Percentiles rank a stretch among this genome's conserved stretches.
Conservation (phyloP, 2,113 vertebrate species). For the Laterallus jamaicensis region DNA sequence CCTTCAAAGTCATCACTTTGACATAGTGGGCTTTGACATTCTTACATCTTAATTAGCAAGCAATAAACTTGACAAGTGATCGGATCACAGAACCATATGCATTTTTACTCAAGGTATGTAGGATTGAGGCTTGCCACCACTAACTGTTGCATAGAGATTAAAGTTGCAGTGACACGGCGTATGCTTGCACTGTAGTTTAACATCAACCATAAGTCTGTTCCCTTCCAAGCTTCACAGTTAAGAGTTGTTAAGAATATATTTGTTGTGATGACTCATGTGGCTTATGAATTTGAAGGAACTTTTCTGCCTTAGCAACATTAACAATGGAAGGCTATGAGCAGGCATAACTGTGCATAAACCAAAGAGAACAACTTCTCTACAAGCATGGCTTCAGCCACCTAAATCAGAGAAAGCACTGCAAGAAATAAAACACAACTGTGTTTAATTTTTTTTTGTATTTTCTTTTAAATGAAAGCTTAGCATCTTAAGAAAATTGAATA, state of each 20-base stretch:
- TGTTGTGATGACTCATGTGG: background rate
- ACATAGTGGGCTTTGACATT: background rate
- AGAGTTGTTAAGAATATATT: background rate
- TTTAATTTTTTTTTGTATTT: no score
- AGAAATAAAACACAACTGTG: background rate
- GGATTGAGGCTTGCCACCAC: background rate
- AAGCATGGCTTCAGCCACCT: background rate
- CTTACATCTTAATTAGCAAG: background rate
- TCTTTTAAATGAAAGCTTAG: background rate
- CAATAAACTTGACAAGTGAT: background rate
- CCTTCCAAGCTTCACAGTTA: background rate
- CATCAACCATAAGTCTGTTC: background rate
- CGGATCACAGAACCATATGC: background rate
- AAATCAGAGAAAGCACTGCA: background rate
- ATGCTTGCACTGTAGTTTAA: background rate
- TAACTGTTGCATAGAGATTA: background rate
- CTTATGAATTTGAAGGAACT: background rate
- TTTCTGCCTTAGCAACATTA: background rate
- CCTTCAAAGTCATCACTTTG: background rate
- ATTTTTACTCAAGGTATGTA: background rate
- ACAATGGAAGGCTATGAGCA: background rate
- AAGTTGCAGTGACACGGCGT: background rate
- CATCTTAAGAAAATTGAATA: background rate
- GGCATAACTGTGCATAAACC: background rate
- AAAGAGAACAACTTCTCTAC: background rate